Conservation (phyloP, 2,797 vertebrate genomes). For the Gambelia wislizenii region DNA sequence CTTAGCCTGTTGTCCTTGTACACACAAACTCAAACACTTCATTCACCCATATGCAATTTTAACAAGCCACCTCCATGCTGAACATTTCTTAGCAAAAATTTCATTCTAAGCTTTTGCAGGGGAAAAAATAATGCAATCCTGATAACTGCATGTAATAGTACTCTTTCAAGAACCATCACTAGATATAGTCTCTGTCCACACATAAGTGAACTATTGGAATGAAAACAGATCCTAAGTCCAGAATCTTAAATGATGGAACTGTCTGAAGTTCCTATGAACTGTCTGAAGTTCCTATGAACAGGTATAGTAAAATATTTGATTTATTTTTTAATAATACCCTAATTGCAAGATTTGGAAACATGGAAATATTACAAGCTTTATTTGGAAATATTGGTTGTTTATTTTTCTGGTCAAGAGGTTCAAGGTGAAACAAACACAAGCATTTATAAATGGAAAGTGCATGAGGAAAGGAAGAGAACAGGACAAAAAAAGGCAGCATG, state of each 20-base stretch:
- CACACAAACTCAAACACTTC: neutral
- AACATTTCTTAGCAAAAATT: neutral
- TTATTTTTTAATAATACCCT: neutral
- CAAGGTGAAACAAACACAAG: neutral
- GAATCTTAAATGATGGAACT: constrained; percentile 43
- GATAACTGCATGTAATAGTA: constrained; percentile 47
- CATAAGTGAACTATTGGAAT: constrained; percentile 48
- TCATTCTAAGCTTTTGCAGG: constrained; percentile 28
- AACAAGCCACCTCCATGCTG: neutral
- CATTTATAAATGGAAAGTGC: neutral
- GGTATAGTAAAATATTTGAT: neutral
- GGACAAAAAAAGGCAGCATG: neutral
- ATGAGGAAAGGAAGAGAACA: neutral
- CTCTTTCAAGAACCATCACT: constrained; percentile 60
- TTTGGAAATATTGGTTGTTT: no score
- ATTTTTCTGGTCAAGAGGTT: constrained; percentile 13
- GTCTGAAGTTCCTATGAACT: neutral
- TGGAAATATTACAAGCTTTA: no score
- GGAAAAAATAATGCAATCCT: constrained; percentile 17
- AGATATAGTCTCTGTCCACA: constrained; percentile 67
- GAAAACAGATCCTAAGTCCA: constrained; percentile 37
- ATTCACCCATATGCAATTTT: accelerated
- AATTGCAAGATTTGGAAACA: constrained; percentile 5
- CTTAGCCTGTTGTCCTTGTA: neutral
- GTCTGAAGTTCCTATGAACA: no score